Base-by-base conservation (phyloP, 2,113 vertebrate genomes). In the Heterotilapia buettikoferi region DNA sequence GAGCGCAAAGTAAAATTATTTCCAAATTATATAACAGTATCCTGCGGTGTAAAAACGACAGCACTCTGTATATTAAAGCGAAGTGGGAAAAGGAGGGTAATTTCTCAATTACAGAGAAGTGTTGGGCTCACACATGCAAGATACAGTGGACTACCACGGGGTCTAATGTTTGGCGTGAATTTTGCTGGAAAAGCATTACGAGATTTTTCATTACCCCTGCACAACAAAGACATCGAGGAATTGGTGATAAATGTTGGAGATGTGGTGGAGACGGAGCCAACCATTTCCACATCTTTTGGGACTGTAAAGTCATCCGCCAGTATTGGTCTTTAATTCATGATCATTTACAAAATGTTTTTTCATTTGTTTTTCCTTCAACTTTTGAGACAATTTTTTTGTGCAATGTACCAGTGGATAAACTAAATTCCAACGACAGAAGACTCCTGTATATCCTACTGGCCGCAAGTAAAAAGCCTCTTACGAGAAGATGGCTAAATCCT, bases 1-100 rank as follows among this genome's bases (percentile, higher is more conserved):
- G 3, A 24, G 24, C 24, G 24, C 24, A 3, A 24, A 24, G 24
- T 24, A 24, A 24, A 24, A 24, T 24, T 3, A 24, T 24, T 36
- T 36, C 33, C 0, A 36, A 36, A 36, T 36, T 36, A 36, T 36
- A 36, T 36, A 0, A 1, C 36, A 36, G 36, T 9, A 5, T 38
- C 36, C 36, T 0, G 9, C 2, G 10, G 4, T 40, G 9, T 40
- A 40, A 40, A 40, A 40, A 40, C 38, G 1, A 40, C 38, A 40
- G 38, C 38, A 40, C 38, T 38, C 0, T 40, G 38, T 40, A 40
- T 40, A 40, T 40, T 11, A 40, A 40, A 40, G 38, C 10, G 10
- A 40, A 40, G 38, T 40, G 38, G 38, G 38, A 40, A 5, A 40
- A 40, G 38, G 38, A 12, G 38, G 38, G 38, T 40, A 12, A 40